Evolutionary conservation across 2,797 vertebrate species (phyloP), one percentile per base, ranked within the genome.

Genomic region (Nannoperca obscura): DNA sequence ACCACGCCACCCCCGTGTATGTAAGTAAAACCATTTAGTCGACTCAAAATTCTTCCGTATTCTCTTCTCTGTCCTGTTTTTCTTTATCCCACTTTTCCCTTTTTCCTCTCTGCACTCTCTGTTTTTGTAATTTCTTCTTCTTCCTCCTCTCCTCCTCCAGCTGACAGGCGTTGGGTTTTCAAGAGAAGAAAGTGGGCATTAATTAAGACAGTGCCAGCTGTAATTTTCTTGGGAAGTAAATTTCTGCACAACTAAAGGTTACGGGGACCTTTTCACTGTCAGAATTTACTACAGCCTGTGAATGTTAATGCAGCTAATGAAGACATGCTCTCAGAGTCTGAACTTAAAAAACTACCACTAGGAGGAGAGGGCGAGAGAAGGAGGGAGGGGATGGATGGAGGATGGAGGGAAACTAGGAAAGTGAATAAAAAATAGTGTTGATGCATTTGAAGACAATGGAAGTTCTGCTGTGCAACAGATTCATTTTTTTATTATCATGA

Each of bases 211-310:
- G 97, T 98, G 97, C 97, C 98, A 98, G 98, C 98, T 99, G 98
- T 99, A 99, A 99, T 99, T 99, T 99, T 99, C 97, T 98, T 97
- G 97, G 97, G 98, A 99, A 99, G 98, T 99, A 99, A 99, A 99
- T 99, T 99, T 99, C 98, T 98, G 97, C 97, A 97, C 97, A 99
- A 99, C 97, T 99, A 99, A 99, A 99, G 98, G 98, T 99, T 99
- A 99, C 97, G 96, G 98, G 98, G 98, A 99, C 98, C 98, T 99
- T 99, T 99, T 99, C 98, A 99, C 98, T 99, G 98, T 99, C 98
- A 99, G 98, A 98, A 99, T 99, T 99, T 98, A 99, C 98, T 99
- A 99, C 98, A 98, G 97, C 96, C 98, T 96, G 97, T 98, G 98
- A 99, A 99, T 99, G 98, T 99, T 99, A 99, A 99, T 99, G 97